A percentile compares a stretch with the other conserved stretches of the same genome.
Conservation (phyloP, 2,113 vertebrate genomes). For the Pundamilia nyererei region DNA sequence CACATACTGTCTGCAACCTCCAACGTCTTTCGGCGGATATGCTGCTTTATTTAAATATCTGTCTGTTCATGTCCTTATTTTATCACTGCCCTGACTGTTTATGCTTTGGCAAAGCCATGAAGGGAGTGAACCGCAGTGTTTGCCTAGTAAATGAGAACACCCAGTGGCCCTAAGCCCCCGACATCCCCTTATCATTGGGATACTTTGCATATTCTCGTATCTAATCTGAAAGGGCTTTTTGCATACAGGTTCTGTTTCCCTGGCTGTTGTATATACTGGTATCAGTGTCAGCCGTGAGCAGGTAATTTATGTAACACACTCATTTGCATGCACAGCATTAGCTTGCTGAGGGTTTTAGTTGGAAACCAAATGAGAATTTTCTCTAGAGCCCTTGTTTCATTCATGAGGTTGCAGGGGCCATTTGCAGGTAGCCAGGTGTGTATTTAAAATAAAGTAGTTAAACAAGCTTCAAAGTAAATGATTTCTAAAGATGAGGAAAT, state of each 20-base stretch:
- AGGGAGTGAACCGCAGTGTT: conserved; percentile 56
- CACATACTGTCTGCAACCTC: conserved; percentile 23
- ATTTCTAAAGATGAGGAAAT: neutral
- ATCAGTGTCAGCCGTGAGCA: conserved; percentile 15
- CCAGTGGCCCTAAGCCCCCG: conserved; percentile 40
- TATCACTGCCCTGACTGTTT: conserved; percentile 53
- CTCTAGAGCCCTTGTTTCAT: conserved; percentile 12
- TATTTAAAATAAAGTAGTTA: conserved; percentile 19
- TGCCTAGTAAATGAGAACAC: conserved; percentile 67
- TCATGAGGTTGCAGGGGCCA: neutral
- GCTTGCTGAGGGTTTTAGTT: conserved; percentile 27
- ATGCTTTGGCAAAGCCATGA: conserved; percentile 48
- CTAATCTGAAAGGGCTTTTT: conserved; percentile 66
- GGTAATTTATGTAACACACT: conserved; percentile 45
- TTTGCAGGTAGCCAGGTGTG: conserved; percentile 39
- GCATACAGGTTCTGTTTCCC: conserved; percentile 61
- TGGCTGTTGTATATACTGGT: conserved; percentile 45
- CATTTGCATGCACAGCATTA: conserved; percentile 60
- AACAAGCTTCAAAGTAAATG: conserved; percentile 5
- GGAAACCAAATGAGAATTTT: conserved; percentile 2
- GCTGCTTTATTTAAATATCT: conserved; percentile 54
- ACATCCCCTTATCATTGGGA: conserved; percentile 17
- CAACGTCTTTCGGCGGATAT: conserved; percentile 37
- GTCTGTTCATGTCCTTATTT: conserved; percentile 40
- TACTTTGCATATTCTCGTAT: conserved; percentile 64